Evolutionary conservation across 2,888 invertebrate genomes (phyloP).

Genomic region (Sinelater perroti): DNA sequence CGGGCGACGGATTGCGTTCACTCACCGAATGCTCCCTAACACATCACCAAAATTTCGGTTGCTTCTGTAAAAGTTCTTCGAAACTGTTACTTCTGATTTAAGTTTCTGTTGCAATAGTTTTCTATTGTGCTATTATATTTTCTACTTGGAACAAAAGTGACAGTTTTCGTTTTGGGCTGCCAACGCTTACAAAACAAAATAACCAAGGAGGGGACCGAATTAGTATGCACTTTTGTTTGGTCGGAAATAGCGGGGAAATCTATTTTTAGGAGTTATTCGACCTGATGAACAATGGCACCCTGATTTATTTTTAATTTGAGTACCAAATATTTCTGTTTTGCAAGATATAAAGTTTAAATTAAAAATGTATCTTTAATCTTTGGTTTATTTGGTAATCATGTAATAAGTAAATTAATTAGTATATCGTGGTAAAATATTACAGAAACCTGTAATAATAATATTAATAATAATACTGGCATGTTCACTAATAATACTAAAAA

Average conservation of each 20-base stretch:
- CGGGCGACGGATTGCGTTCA: too few relatives aligned
- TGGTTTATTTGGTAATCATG: neutral
- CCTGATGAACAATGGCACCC: too few relatives aligned
- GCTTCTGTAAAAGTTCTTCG: constrained; percentile 17
- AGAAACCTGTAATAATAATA: too few relatives aligned
- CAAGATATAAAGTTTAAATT: neutral
- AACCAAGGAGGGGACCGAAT: too few relatives aligned
- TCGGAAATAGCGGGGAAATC: too few relatives aligned
- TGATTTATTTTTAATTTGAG: neutral
- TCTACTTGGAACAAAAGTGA: constrained; percentile 26
- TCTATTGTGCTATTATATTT: constrained; percentile 26
- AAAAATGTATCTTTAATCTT: neutral
- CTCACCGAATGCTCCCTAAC: constrained; percentile 24
- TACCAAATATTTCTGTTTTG: neutral
- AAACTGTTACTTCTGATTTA: constrained; percentile 26
- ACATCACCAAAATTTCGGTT: constrained; percentile 33
- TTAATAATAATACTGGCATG: too few relatives aligned
- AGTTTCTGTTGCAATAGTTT: constrained; percentile 24
- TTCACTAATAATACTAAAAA: too few relatives aligned
- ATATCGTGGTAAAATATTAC: too few relatives aligned
- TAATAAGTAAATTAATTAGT: too few relatives aligned
- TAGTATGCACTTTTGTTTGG: too few relatives aligned
- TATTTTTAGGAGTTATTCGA: too few relatives aligned
- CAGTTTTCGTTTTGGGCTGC: constrained; percentile 13
- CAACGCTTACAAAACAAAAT: constrained; percentile 1